Evolutionary conservation across 2,888 invertebrate genomes (phyloP).

Genomic region (Tenthredo notha): DNA sequence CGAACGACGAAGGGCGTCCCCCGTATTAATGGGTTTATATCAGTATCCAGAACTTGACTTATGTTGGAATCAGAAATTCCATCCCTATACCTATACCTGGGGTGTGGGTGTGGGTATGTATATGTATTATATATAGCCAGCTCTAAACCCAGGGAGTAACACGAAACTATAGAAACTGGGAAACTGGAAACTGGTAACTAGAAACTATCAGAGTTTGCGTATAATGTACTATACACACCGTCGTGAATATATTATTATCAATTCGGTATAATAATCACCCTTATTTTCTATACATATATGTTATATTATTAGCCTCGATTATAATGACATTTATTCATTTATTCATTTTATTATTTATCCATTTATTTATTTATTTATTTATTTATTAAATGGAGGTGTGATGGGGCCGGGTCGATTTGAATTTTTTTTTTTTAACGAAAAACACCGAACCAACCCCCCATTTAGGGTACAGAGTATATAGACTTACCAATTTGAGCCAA

Average conservation of each 20-base stretch:
- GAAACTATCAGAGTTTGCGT: not conserved
- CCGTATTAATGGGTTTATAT: not conserved
- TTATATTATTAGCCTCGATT: not conserved
- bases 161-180: not conserved
- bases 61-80: not conserved
- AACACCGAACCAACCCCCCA: no score
- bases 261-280: not conserved
- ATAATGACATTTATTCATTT: not conserved
- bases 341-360: not conserved
- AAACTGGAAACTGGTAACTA: not conserved
- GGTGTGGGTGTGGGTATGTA: not conserved
- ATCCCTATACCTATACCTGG: not conserved
- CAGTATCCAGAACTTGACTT: not conserved
- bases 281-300: not conserved
- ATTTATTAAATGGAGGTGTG: no score
- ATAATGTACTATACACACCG: not conserved
- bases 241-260: not conserved
- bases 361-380: not conserved
- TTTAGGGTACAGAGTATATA: not conserved
- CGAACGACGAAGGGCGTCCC: not conserved
- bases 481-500: constrained; percentile 97
- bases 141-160: not conserved
- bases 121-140: no score
- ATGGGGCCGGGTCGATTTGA: no score
- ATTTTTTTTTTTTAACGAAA: no score